A percentile compares a stretch with the other conserved stretches of the same genome.
Conservation (phyloP, 2,113 vertebrate species). For the Campylomormyrus tamandua region DNA sequence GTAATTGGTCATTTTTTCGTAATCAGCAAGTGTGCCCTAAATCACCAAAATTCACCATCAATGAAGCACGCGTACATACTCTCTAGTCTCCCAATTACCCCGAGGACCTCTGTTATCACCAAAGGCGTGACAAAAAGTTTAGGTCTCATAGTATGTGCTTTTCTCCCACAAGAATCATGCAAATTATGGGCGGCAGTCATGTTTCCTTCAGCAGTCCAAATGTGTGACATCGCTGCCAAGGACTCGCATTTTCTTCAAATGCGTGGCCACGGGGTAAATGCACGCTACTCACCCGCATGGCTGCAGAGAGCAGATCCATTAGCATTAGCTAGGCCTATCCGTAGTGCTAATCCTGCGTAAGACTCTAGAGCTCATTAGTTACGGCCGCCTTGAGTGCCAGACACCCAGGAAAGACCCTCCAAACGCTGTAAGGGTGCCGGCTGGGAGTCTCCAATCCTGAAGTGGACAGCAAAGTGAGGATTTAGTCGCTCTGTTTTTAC, state of each 20-base stretch:
- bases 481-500: neutral
- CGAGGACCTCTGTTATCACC: neutral
- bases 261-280: neutral
- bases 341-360: neutral
- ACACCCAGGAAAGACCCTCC: too few species aligned
- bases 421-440: neutral
- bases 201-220: neutral
- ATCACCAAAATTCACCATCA: neutral
- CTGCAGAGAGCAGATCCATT: neutral
- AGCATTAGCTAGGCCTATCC: neutral
- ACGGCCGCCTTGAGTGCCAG: neutral
- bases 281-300: neutral
- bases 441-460: neutral
- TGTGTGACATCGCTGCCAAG: neutral
- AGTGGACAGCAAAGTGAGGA: neutral
- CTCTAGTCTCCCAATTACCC: neutral
- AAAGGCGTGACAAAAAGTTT: neutral
- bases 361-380: neutral
- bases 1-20: neutral
- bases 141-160: neutral
- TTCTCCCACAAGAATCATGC: neutral
- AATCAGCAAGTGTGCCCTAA: neutral
- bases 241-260: neutral
- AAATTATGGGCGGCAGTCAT: neutral
- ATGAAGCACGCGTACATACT: neutral